Percentiles rank a stretch among this genome's conserved stretches.
These are phyloP conservation scores for Drosophila parvula DNA, from an alignment of 1,140 invertebrate genomes.

Conservation along the genomic window DNA sequence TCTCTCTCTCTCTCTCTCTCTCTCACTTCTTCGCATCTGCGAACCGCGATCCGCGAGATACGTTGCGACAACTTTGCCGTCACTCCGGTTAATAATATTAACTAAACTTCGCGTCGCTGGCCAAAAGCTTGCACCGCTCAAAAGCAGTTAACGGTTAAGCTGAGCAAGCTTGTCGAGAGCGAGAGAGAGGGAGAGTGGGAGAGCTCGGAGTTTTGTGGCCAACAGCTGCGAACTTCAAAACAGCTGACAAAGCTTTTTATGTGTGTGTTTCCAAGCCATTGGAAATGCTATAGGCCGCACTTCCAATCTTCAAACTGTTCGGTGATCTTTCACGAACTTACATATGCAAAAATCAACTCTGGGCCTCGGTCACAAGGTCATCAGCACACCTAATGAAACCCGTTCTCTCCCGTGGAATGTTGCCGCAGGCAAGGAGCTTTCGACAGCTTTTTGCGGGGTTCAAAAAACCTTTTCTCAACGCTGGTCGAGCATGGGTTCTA, in stretches of 20 bases:
- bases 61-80: conserved; percentile 67
- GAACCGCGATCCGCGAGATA: conserved; percentile 53
- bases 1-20: conserved; percentile 8
- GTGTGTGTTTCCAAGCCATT: conserved; percentile 3
- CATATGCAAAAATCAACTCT: conserved; percentile 9
- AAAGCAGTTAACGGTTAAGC: conserved; percentile 56
- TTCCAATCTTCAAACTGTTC: conserved; percentile 8
- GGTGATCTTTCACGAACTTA: not conserved
- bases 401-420: conserved; percentile 20
- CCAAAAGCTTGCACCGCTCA: conserved; percentile 51
- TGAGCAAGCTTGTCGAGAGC: conserved; percentile 18
- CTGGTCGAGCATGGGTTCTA: conserved; percentile 6
- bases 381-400: conserved; percentile 6
- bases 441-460: conserved; percentile 20
- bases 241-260: conserved; percentile 62
- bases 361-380: conserved; percentile 34
- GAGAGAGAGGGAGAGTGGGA: conserved; percentile 14
- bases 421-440: conserved; percentile 11
- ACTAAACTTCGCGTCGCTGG: conserved; percentile 50
- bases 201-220: conserved; percentile 14
- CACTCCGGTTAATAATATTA: conserved; percentile 77
- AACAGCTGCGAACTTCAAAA: conserved; percentile 36
- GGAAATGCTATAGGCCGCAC: not conserved
- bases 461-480: conserved; percentile 25
- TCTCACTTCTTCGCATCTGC: conserved; percentile 22